These are phyloP conservation scores for Australoheros scitulus DNA, from an alignment of 2,113 vertebrate species.

Conservation along the genomic window DNA sequence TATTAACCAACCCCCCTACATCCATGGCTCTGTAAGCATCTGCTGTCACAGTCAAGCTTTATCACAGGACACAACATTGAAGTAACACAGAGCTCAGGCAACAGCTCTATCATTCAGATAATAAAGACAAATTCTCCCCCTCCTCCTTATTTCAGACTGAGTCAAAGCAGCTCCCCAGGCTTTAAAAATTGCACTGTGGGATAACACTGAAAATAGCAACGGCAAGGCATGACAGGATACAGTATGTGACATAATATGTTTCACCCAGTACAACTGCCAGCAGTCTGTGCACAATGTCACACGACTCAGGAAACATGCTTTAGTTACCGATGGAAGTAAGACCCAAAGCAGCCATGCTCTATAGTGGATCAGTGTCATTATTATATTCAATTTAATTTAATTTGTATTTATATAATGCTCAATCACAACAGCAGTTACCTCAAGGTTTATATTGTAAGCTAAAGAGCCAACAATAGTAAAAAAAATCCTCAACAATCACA, in stretches of 20 bases:
- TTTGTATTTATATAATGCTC: too few relatives aligned
- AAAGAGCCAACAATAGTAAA: not conserved
- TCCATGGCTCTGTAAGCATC: not conserved
- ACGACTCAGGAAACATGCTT: not conserved
- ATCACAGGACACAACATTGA: not conserved
- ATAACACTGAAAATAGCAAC: slow-evolving; percentile 32
- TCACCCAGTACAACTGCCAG: slow-evolving; percentile 5
- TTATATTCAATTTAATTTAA: not conserved
- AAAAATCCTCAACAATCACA: too few relatives aligned
- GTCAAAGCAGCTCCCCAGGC: not conserved
- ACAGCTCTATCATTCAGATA: not conserved
- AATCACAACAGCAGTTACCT: not conserved
- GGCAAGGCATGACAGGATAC: slow-evolving; percentile 3
- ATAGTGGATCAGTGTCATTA: not conserved
- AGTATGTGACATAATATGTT: slow-evolving; percentile 20
- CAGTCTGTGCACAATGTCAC: not conserved
- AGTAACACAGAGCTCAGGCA: not conserved
- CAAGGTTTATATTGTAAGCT: not conserved
- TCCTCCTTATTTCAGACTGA: not conserved
- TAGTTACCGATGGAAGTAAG: not conserved
- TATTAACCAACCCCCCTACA: not conserved
- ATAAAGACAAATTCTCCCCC: not conserved
- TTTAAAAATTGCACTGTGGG: slow-evolving; percentile 23
- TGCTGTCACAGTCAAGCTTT: not conserved
- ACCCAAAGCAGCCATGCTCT: not conserved